phyloP scores from a whole-genome alignment of 2,113 vertebrate species.

The Siniperca knerii region DNA sequence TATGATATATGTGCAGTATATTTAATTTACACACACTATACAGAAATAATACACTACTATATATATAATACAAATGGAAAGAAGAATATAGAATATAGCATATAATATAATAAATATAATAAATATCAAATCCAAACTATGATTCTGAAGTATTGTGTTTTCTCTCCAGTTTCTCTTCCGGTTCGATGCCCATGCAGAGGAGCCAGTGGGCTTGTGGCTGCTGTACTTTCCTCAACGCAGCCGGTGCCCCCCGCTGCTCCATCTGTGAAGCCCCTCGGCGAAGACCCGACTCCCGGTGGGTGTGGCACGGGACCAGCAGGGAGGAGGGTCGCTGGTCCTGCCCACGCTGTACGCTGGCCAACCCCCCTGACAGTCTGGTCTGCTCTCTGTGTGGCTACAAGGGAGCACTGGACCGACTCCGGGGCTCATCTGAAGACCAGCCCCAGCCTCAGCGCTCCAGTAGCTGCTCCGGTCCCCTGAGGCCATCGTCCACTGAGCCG shows the following conservation, averaged over 20 bases:
- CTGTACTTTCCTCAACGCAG: conserved; percentile 90
- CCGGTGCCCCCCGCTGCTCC: conserved; percentile 89
- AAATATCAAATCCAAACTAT: not conserved
- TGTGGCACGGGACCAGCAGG: conserved; percentile 83
- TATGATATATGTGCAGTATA: no score
- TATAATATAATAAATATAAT: not conserved
- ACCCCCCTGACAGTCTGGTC: conserved; percentile 81
- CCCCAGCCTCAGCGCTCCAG: conserved; percentile 62
- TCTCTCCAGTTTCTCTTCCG: conserved; percentile 83
- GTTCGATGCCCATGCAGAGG: conserved; percentile 86
- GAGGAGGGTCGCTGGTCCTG: conserved; percentile 87
- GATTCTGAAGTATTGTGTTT: not conserved
- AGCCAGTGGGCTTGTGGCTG: conserved; percentile 91
- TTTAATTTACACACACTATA: no score
- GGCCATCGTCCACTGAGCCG: conserved; percentile 3
- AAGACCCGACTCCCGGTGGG: conserved; percentile 85
- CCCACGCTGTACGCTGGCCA: conserved; percentile 89
- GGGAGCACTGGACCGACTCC: conserved; percentile 34
- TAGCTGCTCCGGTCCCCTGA: conserved; percentile 79
- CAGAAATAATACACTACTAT: no score
- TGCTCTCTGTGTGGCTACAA: conserved; percentile 86
- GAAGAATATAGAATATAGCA: not conserved
- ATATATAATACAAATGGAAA: no score
- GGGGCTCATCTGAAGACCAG: not conserved
- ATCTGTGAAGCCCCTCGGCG: conserved; percentile 90